Percentiles rank a stretch among this genome's conserved stretches.
These are phyloP conservation scores for Mellivora capensis DNA, from an alignment of 2,113 vertebrate species.

Conservation along the genomic window DNA sequence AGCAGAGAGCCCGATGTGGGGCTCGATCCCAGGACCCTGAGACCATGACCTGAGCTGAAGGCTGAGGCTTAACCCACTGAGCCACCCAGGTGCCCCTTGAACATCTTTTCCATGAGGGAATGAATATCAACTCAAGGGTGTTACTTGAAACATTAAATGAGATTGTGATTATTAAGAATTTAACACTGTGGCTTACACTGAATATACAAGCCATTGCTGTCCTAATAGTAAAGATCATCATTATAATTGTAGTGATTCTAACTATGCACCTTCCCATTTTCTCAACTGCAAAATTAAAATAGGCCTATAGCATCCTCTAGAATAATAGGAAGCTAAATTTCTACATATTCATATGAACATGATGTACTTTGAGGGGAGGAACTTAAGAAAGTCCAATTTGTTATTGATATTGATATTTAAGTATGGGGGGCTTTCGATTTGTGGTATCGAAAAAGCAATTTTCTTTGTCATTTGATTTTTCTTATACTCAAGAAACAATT, in stretches of 20 bases:
- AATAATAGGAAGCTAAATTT: not conserved
- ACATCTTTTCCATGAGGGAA: not conserved
- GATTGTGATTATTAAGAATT: not conserved
- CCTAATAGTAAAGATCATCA: not conserved
- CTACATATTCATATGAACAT: not conserved
- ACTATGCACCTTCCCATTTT: not conserved
- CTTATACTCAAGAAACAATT: conserved; percentile 40
- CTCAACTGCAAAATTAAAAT: not conserved
- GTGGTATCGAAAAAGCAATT: not conserved
- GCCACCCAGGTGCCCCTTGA: no score
- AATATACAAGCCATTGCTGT: not conserved
- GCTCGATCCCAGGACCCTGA: no score
- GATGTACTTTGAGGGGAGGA: not conserved
- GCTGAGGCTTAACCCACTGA: no score
- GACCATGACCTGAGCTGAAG: no score
- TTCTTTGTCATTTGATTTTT: conserved; percentile 16
- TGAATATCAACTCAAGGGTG: not conserved
- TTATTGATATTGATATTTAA: not conserved
- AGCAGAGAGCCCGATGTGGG: no score
- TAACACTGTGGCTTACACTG: not conserved
- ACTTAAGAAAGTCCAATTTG: not conserved
- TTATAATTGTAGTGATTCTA: not conserved
- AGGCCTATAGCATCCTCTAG: not conserved
- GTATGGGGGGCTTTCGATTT: not conserved
- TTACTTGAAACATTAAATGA: not conserved